Conservation (phyloP, 2,113 vertebrate species). For the Aptenodytes forsteri region DNA sequence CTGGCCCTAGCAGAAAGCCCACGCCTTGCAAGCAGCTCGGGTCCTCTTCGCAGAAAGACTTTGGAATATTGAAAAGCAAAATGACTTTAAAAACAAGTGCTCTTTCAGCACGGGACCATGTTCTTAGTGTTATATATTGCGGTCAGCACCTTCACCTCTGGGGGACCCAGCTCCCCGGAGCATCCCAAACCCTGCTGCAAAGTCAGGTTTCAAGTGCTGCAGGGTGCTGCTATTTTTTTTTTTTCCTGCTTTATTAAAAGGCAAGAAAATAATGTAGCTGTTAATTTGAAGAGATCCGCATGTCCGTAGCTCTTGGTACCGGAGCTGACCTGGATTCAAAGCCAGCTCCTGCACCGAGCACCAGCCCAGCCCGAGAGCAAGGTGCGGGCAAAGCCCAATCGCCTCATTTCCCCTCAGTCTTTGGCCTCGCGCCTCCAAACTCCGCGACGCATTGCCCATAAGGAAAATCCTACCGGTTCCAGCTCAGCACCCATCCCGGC, state of each 20-base stretch:
- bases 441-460: accelerated
- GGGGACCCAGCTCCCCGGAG: accelerated
- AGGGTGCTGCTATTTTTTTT: too few species aligned
- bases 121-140: accelerated
- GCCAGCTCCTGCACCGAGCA: not conserved
- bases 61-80: not conserved
- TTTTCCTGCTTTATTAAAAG: not conserved
- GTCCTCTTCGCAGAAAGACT: not conserved
- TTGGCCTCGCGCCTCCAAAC: not conserved
- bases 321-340: not conserved
- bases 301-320: accelerated
- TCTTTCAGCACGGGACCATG: not conserved
- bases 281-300: not conserved
- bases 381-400: accelerated
- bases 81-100: not conserved
- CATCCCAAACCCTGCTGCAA: not conserved
- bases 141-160: not conserved
- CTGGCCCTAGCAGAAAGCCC: not conserved
- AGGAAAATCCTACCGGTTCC: not conserved
- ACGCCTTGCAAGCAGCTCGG: accelerated
- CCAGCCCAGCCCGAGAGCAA: not conserved
- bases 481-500: not conserved
- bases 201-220: accelerated
- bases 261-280: accelerated
- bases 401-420: not conserved